phyloP scores from a whole-genome alignment of 2,113 vertebrate species.

The Eurypyga helias region DNA sequence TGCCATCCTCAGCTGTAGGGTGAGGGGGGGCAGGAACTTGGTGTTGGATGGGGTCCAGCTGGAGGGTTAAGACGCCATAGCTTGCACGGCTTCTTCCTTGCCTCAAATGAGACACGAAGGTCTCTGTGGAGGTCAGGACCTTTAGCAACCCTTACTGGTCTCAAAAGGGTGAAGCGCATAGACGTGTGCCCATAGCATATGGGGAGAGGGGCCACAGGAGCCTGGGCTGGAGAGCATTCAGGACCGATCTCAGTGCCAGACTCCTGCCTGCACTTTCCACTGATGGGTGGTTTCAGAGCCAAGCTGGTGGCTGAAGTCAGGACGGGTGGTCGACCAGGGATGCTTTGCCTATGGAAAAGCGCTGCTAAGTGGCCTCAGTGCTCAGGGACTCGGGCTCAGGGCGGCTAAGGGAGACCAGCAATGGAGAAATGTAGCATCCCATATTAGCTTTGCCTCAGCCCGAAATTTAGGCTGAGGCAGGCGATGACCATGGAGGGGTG shows the following conservation, averaged over 20 bases:
- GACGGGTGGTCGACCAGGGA: not conserved
- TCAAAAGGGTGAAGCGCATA: not conserved
- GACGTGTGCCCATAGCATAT: not conserved
- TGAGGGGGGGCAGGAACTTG: not conserved
- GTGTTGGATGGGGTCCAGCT: not conserved
- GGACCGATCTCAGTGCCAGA: not conserved
- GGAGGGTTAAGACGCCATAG: not conserved
- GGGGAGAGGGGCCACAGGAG: not conserved
- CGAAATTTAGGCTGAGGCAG: not conserved
- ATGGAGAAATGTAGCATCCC: not conserved
- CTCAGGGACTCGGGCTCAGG: not conserved
- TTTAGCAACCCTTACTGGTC: not conserved
- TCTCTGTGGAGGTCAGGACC: not conserved
- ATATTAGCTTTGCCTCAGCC: accelerated
- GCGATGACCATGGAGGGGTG: not conserved
- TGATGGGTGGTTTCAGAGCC: not conserved
- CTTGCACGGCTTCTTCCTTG: not conserved
- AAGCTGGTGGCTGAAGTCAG: not conserved
- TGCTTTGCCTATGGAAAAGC: not conserved
- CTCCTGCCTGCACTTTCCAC: not conserved
- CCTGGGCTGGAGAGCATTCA: not conserved
- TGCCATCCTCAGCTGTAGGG: not conserved
- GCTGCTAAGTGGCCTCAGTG: not conserved
- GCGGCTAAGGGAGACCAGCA: not conserved
- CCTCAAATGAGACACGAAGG: not conserved